Conservation (phyloP, 2,797 vertebrate genomes). For the Gallinago solitaria region DNA sequence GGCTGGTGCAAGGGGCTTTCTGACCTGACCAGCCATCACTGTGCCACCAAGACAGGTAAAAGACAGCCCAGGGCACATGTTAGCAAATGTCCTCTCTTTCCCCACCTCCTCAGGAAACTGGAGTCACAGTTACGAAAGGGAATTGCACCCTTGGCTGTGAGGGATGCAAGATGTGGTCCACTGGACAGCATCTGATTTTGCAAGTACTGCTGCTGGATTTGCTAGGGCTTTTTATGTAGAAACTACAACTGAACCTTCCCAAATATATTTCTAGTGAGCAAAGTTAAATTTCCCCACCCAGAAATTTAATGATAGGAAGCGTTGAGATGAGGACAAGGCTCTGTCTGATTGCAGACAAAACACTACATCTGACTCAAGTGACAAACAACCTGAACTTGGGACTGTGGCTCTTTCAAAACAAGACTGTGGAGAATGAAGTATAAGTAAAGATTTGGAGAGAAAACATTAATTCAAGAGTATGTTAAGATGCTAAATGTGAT, state of each 20-base stretch:
- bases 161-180: accelerated
- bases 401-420: neutral
- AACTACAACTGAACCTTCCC: neutral
- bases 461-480: neutral
- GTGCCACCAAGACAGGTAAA: neutral
- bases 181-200: neutral
- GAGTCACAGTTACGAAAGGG: neutral
- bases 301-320: neutral
- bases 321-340: neutral
- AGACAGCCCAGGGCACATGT: neutral
- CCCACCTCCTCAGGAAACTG: neutral
- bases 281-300: neutral
- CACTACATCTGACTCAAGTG: neutral
- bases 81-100: neutral
- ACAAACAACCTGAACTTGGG: neutral
- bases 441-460: neutral
- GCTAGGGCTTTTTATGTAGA: neutral
- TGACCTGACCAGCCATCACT: neutral
- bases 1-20: neutral
- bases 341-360: neutral
- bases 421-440: neutral
- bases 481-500: neutral
- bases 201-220: neutral
- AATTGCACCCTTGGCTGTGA: neutral
- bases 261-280: neutral